Base-by-base conservation (phyloP, 2,888 invertebrate species). In the Ennomos erosarius region DNA sequence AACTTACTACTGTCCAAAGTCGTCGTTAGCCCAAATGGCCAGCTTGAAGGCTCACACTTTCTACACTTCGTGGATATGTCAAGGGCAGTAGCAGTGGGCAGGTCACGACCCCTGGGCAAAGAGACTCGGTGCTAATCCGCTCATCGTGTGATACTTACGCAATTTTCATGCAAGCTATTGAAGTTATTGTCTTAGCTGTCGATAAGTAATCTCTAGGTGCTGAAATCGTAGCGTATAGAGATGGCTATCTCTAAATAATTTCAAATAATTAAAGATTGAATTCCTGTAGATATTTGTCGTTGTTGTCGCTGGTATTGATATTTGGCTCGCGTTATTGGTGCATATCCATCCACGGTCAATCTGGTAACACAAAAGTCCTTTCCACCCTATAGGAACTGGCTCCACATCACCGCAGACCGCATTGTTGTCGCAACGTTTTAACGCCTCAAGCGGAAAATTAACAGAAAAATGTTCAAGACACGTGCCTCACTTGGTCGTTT, bases 31-130 rank as follows among this genome's bases (percentile, higher is more conserved):
- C 11, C 10, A 10, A 12, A 37, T 38, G 40, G 40, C 44, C 48
- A 11, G 13, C 10, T 42, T 47, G 71, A 79, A 79, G 77, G 76
- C 56, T 79, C 76, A 76, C 76, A 87, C 90, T 90, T 88, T 90
- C 90, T 87, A 88, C 76, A 75, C 62, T 65, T 71, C 69, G 74
- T 73, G 77, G 80, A 85, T 88, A 86, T 90, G 90, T 90, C 91
- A 91, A 91, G 90, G 91, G 79, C 87, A 78, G 68, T 84, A 67
- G 81, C 76, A 71, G 70, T 70, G 63, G 67, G 65, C 86, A 82
- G 81, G 85, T 72, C 71, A 58, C 52, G 64, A 66, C 66, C 59
- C 67, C 64, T 37, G 67, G 62, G 26, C 11, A 37, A n/a, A 35
- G 52, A 47, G 34, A 43, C 35, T 40, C 12, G 46, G 70, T 73